These are phyloP conservation scores for Poecilia wingei DNA, from an alignment of 2,797 vertebrate species.

Conservation along the genomic window DNA sequence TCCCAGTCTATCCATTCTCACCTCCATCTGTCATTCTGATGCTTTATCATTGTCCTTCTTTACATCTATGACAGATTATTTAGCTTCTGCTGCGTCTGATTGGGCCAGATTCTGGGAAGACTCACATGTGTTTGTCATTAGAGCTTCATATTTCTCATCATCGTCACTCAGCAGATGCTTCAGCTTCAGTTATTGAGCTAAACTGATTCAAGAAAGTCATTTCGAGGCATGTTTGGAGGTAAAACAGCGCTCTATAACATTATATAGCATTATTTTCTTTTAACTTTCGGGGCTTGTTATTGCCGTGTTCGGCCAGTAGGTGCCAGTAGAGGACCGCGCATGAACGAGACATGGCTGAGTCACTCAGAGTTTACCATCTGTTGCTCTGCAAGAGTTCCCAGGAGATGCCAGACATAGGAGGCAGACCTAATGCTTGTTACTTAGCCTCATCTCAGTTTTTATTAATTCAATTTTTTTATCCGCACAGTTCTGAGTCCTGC, in stretches of 20 bases:
- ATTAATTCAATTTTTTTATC: slow-evolving; percentile 45
- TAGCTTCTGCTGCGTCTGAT: slow-evolving; percentile 54
- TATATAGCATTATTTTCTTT: not conserved
- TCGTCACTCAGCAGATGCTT: slow-evolving; percentile 32
- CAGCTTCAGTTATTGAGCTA: not conserved
- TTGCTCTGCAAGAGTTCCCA: slow-evolving; percentile 65
- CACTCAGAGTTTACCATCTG: slow-evolving; percentile 74
- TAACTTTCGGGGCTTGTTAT: not conserved
- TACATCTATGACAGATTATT: slow-evolving; percentile 58
- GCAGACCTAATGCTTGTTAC: slow-evolving; percentile 62
- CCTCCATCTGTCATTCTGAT: slow-evolving; percentile 66
- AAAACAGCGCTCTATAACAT: not conserved
- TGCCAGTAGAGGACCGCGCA: slow-evolving; percentile 72
- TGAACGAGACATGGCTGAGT: slow-evolving; percentile 42
- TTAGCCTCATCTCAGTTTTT: slow-evolving; percentile 45
- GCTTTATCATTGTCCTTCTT: slow-evolving; percentile 66
- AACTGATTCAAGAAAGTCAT: slow-evolving; percentile 33
- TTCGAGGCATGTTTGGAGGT: slow-evolving; percentile 11
- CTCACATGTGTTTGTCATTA: slow-evolving; percentile 69
- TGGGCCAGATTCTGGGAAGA: slow-evolving; percentile 65
- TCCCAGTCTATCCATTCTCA: slow-evolving; percentile 79
- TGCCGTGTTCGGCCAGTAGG: slow-evolving; percentile 57
- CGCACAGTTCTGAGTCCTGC: slow-evolving; percentile 7
- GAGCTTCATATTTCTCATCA: slow-evolving; percentile 46
- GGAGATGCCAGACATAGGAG: slow-evolving; percentile 63